phyloP scores from a whole-genome alignment of 2,888 invertebrate species.

The Rotaria sp. region DNA sequence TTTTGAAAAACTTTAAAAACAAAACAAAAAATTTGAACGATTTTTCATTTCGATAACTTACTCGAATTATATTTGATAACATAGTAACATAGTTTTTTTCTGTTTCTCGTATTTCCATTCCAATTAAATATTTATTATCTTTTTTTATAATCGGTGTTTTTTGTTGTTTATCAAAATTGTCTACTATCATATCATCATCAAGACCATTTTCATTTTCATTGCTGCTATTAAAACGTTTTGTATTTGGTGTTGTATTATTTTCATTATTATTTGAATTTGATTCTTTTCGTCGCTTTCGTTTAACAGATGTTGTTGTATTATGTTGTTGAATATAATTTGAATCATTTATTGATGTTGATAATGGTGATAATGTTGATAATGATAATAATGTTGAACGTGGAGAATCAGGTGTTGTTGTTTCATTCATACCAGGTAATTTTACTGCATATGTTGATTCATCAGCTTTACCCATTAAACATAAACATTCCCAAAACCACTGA shows the following conservation, averaged over 20 bases:
- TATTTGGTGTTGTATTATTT: background rate
- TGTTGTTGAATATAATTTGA: constrained; percentile 12
- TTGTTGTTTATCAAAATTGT: background rate
- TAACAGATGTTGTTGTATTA: constrained; percentile 2
- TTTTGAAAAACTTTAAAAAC: constrained; percentile 73
- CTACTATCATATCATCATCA: background rate
- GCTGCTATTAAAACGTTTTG: background rate
- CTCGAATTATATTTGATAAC: background rate
- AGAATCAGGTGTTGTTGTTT: background rate
- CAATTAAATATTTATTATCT: constrained; percentile 27
- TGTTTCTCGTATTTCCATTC: constrained; percentile 10
- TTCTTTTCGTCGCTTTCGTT: constrained; percentile 14
- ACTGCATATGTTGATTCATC: constrained; percentile 19
- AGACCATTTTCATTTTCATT: constrained; percentile 14
- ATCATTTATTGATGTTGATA: background rate
- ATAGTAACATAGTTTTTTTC: constrained; percentile 20
- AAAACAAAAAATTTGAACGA: background rate
- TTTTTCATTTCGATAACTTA: background rate
- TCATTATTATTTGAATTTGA: background rate
- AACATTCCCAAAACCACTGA: constrained; percentile 29
- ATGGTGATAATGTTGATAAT: background rate
- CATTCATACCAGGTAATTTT: constrained; percentile 11
- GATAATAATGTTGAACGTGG: constrained; percentile 9
- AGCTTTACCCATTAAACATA: constrained; percentile 19
- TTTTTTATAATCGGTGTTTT: background rate